Evolutionary conservation across 2,113 vertebrate genomes (phyloP).

Genomic region (Natator depressus): DNA sequence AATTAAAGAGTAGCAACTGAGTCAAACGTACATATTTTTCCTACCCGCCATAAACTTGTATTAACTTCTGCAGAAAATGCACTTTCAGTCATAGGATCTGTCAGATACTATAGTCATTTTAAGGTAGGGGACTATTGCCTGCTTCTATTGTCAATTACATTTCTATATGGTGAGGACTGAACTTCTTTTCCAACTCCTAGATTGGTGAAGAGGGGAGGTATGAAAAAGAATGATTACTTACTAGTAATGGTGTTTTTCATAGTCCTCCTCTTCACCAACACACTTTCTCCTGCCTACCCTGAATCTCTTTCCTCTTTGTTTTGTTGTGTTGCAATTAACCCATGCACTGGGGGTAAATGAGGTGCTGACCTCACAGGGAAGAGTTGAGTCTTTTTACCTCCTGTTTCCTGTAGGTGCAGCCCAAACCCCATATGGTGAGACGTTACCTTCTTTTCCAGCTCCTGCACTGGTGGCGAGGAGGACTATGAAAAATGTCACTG

Average conservation of each 20-base stretch:
- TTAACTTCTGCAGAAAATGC: neutral
- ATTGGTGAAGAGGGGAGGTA: neutral
- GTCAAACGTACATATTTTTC: neutral
- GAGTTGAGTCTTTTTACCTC: constrained; percentile 6
- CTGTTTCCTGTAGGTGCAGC: neutral
- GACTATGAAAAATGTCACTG: neutral
- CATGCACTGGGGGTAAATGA: neutral
- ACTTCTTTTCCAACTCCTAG: neutral
- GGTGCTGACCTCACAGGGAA: neutral
- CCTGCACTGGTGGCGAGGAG: neutral
- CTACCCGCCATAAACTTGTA: neutral
- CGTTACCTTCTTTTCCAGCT: constrained; percentile 21
- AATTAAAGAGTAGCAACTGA: neutral
- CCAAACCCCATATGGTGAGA: neutral
- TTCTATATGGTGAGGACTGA: neutral
- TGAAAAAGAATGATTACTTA: neutral
- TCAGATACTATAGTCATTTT: neutral
- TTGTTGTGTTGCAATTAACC: neutral
- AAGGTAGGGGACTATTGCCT: neutral
- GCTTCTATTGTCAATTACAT: neutral
- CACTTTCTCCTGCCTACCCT: neutral
- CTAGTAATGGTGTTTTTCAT: neutral
- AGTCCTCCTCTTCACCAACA: neutral
- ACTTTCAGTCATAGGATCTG: neutral
- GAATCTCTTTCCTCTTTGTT: neutral